These are phyloP conservation scores for Candidula unifasciata DNA, from an alignment of 2,888 invertebrate genomes.

Conservation along the genomic window DNA sequence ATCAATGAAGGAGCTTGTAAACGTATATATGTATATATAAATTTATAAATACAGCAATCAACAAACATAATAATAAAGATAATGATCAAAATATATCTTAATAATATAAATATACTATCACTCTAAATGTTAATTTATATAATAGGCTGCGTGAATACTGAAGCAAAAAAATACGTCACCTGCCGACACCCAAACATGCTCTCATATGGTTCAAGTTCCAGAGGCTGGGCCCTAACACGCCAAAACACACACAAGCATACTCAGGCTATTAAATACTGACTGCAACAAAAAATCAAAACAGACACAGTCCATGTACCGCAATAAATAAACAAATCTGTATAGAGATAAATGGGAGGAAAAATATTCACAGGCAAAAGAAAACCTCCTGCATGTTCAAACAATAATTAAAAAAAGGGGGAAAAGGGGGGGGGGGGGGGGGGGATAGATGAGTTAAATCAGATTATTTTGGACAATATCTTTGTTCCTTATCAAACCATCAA, in stretches of 20 bases:
- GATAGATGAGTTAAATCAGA: constrained; percentile 25
- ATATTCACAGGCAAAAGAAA: not conserved
- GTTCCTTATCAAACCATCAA: constrained; percentile 25
- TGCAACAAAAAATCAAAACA: constrained; percentile 10
- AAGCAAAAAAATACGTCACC: not conserved
- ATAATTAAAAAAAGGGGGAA: too few species aligned
- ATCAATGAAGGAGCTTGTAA: not conserved
- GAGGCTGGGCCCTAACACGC: too few species aligned
- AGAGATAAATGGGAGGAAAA: constrained; percentile 14
- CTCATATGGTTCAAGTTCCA: too few species aligned
- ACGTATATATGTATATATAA: not conserved
- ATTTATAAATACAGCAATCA: not conserved
- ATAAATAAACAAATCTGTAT: not conserved
- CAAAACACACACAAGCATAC: constrained; percentile 1
- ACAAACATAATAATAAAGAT: constrained; percentile 13
- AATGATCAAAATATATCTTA: constrained; percentile 15
- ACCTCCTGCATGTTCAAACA: constrained; percentile 21
- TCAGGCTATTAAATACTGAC: constrained; percentile 4
- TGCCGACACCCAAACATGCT: not conserved
- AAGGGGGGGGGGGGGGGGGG: too few species aligned
- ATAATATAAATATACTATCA: constrained; percentile 17
- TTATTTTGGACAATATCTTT: constrained; percentile 40
- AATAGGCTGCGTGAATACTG: constrained; percentile 5
- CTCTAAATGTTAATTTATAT: constrained; percentile 11
- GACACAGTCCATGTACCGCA: constrained; percentile 2